Conservation (phyloP, 1,140 invertebrate species). For the Portunus trituberculatus region DNA sequence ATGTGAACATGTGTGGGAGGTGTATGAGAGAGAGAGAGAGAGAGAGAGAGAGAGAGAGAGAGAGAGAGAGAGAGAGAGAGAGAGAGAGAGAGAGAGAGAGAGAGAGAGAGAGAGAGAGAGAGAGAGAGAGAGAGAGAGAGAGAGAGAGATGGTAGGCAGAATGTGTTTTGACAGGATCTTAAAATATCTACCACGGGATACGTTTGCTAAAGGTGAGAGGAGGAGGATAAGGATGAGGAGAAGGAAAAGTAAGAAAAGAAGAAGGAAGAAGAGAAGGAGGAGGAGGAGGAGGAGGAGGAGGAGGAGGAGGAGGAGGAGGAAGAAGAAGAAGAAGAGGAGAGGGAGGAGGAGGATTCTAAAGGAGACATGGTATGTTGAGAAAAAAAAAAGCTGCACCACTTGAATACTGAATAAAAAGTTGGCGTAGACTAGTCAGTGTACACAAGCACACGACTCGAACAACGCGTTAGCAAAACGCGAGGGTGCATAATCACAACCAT, state of each 20-base stretch:
- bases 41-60: constrained; percentile 32
- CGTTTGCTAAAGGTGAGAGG: not conserved
- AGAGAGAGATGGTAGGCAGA: not conserved
- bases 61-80: constrained; percentile 34
- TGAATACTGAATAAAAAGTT: not conserved
- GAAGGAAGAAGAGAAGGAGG: not conserved
- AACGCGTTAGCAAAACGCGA: not conserved
- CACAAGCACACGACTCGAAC: not conserved
- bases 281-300: not conserved
- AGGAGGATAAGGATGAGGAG: not conserved
- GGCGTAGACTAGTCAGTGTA: not conserved
- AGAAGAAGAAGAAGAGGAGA: not conserved
- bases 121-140: constrained; percentile 16
- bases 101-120: constrained; percentile 33
- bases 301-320: not conserved
- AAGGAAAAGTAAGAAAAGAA: not conserved
- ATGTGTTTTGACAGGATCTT: constrained; percentile 11
- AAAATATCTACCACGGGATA: not conserved
- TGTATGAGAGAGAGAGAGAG: not conserved
- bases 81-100: constrained; percentile 26
- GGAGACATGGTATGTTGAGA: not conserved
- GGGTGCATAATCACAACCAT: not conserved
- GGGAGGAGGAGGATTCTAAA: not conserved
- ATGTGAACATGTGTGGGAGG: not conserved
- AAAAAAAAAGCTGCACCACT: too few species aligned